Percentiles rank a stretch among this genome's conserved stretches.
Evolutionary conservation across 2,888 invertebrate species (phyloP).

Genomic region (Ellobium chinense): DNA sequence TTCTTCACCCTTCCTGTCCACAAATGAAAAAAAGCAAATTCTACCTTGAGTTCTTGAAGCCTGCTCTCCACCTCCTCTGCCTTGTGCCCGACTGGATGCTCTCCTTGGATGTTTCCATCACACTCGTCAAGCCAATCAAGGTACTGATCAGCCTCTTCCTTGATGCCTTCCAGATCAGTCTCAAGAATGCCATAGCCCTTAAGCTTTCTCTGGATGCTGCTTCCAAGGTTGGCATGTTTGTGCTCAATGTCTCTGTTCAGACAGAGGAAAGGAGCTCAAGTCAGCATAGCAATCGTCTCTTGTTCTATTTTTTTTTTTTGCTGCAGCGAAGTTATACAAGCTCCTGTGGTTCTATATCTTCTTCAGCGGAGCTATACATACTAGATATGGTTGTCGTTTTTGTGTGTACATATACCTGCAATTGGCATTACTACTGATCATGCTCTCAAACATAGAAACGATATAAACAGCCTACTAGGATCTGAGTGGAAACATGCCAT

Average conservation of each 20-base stretch:
- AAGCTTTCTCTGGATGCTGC: slow-evolving; percentile 55
- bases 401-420: no score
- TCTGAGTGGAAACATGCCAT: no score
- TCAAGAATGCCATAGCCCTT: slow-evolving; percentile 59
- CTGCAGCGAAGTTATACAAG: no score
- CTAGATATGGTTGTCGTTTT: no score
- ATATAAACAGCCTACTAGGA: no score
- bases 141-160: slow-evolving; percentile 67
- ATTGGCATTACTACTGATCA: no score
- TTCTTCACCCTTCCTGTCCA: not conserved
- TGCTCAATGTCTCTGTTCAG: slow-evolving; percentile 63
- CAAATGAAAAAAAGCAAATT: not conserved
- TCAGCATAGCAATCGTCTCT: no score
- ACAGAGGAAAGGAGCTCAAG: no score
- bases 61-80: slow-evolving; percentile 59
- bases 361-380: no score
- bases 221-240: slow-evolving; percentile 58
- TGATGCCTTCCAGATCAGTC: slow-evolving; percentile 62
- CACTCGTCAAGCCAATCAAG: slow-evolving; percentile 68
- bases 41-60: slow-evolving; percentile 65
- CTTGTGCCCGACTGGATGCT: slow-evolving; percentile 53
- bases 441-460: no score
- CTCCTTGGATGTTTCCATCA: slow-evolving; percentile 53
- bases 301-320: no score
- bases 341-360: no score